Evolutionary conservation across 2,113 vertebrate genomes (phyloP).

Genomic region (Taxidea taxus): DNA sequence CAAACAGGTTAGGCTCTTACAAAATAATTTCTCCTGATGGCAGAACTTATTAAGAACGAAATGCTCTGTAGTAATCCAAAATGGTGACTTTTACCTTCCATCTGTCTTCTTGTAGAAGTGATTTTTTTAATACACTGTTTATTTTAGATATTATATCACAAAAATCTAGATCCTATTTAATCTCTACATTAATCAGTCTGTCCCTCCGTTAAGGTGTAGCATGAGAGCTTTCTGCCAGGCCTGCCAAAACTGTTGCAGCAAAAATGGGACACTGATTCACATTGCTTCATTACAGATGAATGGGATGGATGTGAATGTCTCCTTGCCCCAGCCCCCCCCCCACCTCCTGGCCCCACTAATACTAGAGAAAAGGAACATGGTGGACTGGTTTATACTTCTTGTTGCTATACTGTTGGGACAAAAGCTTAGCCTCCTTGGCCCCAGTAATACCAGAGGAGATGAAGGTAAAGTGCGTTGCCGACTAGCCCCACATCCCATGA

Average conservation of each 20-base stretch:
- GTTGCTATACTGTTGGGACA: background rate
- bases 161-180: background rate
- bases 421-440: background rate
- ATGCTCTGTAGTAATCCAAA: background rate
- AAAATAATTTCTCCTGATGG: background rate
- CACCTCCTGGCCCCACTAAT: no score
- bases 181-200: background rate
- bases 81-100: no score
- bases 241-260: background rate
- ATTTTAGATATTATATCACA: background rate
- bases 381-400: background rate
- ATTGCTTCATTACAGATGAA: background rate
- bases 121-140: background rate
- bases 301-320: background rate
- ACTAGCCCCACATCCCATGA: accelerated
- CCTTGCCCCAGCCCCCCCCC: background rate
- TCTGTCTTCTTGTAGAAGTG: background rate
- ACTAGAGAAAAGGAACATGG: background rate
- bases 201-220: background rate
- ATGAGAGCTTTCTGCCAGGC: background rate
- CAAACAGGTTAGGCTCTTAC: background rate
- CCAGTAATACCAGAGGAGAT: background rate
- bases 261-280: background rate
- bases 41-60: background rate
- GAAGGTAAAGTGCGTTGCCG: background rate